Base-by-base conservation (phyloP, 2,888 invertebrate genomes). In the Rhamphomyia laevipes region DNA sequence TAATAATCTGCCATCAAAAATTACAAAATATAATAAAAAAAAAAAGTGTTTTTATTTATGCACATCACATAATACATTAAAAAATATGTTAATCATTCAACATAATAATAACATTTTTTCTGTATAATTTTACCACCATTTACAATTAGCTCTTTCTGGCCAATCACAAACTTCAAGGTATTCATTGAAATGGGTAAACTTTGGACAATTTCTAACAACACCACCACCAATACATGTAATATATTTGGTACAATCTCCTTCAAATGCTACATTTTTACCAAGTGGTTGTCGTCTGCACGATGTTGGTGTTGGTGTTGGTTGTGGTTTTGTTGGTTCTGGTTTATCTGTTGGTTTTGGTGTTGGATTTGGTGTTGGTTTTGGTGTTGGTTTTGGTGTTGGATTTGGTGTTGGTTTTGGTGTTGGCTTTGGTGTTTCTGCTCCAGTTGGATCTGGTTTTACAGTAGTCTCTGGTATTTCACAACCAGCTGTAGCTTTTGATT, bases 111-210 rank as follows among this genome's bases (percentile, higher is more conserved):
- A 27, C 9, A 21, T 4, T 27, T n/a, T 27, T 27, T 4, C 5
- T 27, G 4, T 27, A 27, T 7, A 27, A 27, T 27, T n/a, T 27
- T 27, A 35, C 35, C 35, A 35, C 35, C 35, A 35, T 35, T 41
- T 3, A 17, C 44, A 44, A n/a, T 31, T n/a, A 31, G 44, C 44
- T 7, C 31, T 12, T 17, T 27, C 23, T 13, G 44, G 44, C 44
- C 44, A 44, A 44, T 44, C 44, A 35, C 45, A 35, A 9, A 45
- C 45, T 27, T 46, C 23, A 2, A 43, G 23, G 16, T 43, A 10
- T 7, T 7, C n/a, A 46, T 46, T 43, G 30, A 49, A 49, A 7
- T 27, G 21, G 3, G 13, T 11, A 16, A n/a, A 9, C 11, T 38
- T 15, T 9, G 38, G 38, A 38, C 38, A 38, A 5, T 38, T 9